phyloP scores from a whole-genome alignment of 2,113 vertebrate genomes.

The Eublepharis macularius region DNA sequence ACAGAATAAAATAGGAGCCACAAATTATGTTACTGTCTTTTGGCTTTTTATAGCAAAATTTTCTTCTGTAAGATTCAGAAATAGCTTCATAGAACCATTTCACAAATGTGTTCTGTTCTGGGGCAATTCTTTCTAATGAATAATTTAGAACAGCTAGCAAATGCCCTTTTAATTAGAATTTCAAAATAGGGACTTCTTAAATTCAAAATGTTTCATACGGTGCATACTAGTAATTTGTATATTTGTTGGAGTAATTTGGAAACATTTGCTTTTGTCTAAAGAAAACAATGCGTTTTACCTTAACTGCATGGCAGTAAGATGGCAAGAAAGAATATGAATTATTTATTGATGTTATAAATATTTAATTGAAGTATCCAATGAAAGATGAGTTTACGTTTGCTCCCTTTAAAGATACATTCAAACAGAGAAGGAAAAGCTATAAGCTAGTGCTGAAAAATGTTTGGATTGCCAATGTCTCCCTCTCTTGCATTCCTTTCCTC shows the following conservation, averaged over 20 bases:
- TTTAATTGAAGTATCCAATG: conserved; percentile 75
- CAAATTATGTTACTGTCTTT: neutral
- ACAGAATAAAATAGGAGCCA: conserved; percentile 32
- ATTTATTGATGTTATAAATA: conserved; percentile 74
- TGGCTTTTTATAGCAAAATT: conserved; percentile 35
- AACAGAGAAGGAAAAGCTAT: conserved; percentile 35
- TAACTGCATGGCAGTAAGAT: conserved; percentile 26
- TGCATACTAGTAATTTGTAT: neutral
- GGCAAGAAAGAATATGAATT: conserved; percentile 74
- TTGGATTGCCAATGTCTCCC: neutral
- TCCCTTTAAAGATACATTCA: conserved; percentile 60
- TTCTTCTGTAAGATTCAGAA: conserved; percentile 47
- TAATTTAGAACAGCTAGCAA: conserved; percentile 9
- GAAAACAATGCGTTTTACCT: conserved; percentile 10
- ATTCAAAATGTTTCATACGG: neutral
- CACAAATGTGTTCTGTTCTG: neutral
- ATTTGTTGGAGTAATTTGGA: conserved; percentile 28
- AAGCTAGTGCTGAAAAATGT: neutral
- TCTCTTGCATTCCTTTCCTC: neutral
- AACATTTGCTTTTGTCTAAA: conserved; percentile 27
- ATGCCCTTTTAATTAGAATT: conserved; percentile 35
- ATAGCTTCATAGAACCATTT: neutral
- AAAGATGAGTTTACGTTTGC: conserved; percentile 58
- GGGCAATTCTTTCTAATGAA: conserved; percentile 1
- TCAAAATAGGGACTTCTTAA: conserved; percentile 13